A percentile compares a stretch with the other conserved stretches of the same genome.
These are phyloP conservation scores for Xestoiulus laeticollis DNA, from an alignment of 2,888 invertebrate genomes.

Conservation along the genomic window DNA sequence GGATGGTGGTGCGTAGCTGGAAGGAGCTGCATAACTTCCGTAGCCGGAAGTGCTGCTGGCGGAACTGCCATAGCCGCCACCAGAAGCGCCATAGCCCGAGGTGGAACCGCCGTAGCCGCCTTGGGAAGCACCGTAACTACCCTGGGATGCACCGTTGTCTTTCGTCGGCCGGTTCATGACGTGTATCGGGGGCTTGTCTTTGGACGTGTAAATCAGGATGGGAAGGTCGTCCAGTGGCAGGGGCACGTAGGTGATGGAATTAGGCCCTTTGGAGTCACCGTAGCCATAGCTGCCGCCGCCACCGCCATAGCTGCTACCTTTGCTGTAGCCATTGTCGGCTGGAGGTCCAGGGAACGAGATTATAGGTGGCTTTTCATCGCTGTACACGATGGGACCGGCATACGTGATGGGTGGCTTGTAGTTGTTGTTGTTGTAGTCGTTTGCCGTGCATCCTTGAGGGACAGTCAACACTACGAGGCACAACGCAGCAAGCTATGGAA, in stretches of 20 bases:
- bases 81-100: conserved; percentile 23
- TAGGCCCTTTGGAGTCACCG: conserved; percentile 54
- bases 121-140: conserved; percentile 43
- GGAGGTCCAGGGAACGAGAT: conserved; percentile 60
- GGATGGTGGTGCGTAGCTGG: conserved; percentile 54
- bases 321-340: conserved; percentile 39
- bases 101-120: conserved; percentile 49
- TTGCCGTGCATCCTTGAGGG: background rate
- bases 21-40: background rate
- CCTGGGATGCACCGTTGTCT: background rate
- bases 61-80: conserved; percentile 45
- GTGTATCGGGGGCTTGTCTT: conserved; percentile 63
- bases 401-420: conserved; percentile 59
- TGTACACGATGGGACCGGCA: conserved; percentile 61
- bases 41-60: conserved; percentile 52
- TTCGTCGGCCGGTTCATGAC: conserved; percentile 58
- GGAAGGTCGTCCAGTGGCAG: conserved; percentile 63
- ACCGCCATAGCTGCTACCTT: conserved; percentile 54
- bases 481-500: conserved; percentile 38
- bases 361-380: conserved; percentile 61
- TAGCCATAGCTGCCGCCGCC: conserved; percentile 56
- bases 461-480: conserved; percentile 22
- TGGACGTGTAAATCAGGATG: conserved; percentile 62
- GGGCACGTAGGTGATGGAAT: conserved; percentile 62
- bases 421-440: conserved; percentile 48